A percentile compares a stretch with the other conserved stretches of the same genome.
These are phyloP conservation scores for Lycaena phlaeas DNA, from an alignment of 2,888 invertebrate species.

Conservation along the genomic window DNA sequence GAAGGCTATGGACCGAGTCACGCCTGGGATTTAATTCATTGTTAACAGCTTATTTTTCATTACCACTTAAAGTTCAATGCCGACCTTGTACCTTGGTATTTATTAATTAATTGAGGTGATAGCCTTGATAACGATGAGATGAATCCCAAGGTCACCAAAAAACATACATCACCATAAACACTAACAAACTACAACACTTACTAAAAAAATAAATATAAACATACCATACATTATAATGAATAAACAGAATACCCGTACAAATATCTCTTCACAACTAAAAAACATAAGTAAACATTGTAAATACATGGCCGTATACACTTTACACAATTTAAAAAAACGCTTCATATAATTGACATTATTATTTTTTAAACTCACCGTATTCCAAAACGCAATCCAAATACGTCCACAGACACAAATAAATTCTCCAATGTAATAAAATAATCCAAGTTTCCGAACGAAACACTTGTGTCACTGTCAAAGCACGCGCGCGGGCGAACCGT, in stretches of 20 bases:
- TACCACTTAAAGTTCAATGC: neutral
- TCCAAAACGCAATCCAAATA: conserved; percentile 69
- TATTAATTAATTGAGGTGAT: neutral
- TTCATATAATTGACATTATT: neutral
- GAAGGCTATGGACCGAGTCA: too few relatives aligned
- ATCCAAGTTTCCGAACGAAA: conserved; percentile 29
- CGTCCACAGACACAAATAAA: conserved; percentile 46
- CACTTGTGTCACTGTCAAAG: conserved; percentile 55
- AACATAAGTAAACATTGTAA: too few relatives aligned
- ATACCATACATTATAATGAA: neutral
- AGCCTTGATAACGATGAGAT: neutral
- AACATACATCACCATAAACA: neutral
- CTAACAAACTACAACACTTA: neutral
- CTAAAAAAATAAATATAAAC: neutral
- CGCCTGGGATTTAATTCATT: too few relatives aligned
- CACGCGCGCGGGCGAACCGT: conserved; percentile 36
- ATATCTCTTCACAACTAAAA: too few relatives aligned
- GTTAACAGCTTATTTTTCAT: neutral
- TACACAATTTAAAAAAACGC: too few relatives aligned
- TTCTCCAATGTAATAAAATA: conserved; percentile 25
- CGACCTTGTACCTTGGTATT: neutral
- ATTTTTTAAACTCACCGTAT: conserved; percentile 41
- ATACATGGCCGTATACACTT: too few relatives aligned
- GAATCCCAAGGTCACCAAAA: neutral
- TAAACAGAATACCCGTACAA: neutral